These are phyloP conservation scores for Campoplex capitator DNA, from an alignment of 2,888 invertebrate species.

Conservation along the genomic window DNA sequence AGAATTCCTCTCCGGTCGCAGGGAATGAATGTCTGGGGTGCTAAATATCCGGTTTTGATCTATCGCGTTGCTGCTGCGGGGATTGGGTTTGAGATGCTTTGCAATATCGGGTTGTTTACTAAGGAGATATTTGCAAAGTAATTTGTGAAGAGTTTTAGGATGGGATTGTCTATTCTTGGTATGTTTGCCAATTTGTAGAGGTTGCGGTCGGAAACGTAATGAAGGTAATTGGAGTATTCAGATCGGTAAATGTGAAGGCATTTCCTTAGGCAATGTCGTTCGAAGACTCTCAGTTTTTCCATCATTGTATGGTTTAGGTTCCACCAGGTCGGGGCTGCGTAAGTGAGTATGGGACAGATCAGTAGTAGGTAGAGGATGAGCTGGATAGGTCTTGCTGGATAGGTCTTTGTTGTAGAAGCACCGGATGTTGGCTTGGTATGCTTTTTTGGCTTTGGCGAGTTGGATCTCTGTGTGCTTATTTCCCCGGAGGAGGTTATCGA, in stretches of 20 bases:
- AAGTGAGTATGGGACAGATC: no score
- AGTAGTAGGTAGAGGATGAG: no score
- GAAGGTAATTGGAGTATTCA: background rate
- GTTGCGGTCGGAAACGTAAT: conserved; percentile 9
- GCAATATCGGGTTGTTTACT: conserved; percentile 19
- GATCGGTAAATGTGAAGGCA: conserved; percentile 14
- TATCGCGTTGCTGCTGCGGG: no score
- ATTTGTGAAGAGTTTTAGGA: no score
- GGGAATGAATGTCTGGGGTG: no score
- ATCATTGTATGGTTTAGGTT: no score
- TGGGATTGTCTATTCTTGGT: no score
- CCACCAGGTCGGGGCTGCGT: no score
- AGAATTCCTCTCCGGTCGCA: no score
- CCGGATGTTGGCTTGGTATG: background rate
- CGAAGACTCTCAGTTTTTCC: conserved; percentile 47
- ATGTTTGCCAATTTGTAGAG: conserved; percentile 14
- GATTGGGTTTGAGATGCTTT: background rate
- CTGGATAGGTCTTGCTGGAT: background rate
- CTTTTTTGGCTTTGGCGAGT: conserved; percentile 29
- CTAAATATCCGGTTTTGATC: no score
- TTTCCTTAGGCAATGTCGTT: conserved; percentile 44
- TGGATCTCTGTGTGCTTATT: conserved; percentile 27
- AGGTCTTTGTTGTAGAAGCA: conserved; percentile 25
- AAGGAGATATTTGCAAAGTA: conserved; percentile 22
- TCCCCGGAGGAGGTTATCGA: conserved; percentile 42